A percentile compares a stretch with the other conserved stretches of the same genome.
Evolutionary conservation across 2,888 invertebrate genomes (phyloP).

Genomic region (Hypselothyrea guttata): DNA sequence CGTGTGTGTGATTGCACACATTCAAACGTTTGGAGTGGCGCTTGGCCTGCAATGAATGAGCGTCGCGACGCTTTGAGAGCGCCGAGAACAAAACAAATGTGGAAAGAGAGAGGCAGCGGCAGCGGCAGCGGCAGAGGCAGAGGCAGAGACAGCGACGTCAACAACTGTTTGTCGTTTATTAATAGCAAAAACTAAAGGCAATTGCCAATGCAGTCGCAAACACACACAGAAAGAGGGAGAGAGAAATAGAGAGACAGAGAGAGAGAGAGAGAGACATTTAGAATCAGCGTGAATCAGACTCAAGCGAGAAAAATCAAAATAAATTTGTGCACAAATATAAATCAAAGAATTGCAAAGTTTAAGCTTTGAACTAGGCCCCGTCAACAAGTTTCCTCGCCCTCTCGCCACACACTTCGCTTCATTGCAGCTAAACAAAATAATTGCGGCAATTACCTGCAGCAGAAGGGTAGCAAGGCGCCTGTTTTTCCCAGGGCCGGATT

Average conservation of each 20-base stretch:
- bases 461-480: background rate
- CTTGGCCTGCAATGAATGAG: slow-evolving; percentile 47
- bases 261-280: no score
- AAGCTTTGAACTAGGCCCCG: background rate
- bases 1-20: slow-evolving; percentile 22
- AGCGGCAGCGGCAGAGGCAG: slow-evolving; percentile 15
- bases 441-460: slow-evolving; percentile 20
- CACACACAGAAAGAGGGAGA: no score
- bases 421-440: slow-evolving; percentile 46
- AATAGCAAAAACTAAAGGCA: slow-evolving; percentile 43
- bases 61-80: slow-evolving; percentile 13
- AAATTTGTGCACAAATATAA: slow-evolving; percentile 45
- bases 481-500: no score
- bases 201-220: slow-evolving; percentile 38
- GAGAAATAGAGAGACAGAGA: no score
- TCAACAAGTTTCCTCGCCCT: background rate
- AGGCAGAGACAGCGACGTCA: slow-evolving; percentile 8
- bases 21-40: slow-evolving; percentile 32
- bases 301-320: slow-evolving; percentile 25
- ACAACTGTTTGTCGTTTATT: slow-evolving; percentile 32
- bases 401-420: background rate
- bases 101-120: slow-evolving; percentile 13
- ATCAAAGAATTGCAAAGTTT: slow-evolving; percentile 16
- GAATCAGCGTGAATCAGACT: slow-evolving; percentile 33
- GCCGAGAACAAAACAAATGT: slow-evolving; percentile 46